Evolutionary conservation across 2,797 vertebrate species (phyloP).

Genomic region (Myioborus miniatus): DNA sequence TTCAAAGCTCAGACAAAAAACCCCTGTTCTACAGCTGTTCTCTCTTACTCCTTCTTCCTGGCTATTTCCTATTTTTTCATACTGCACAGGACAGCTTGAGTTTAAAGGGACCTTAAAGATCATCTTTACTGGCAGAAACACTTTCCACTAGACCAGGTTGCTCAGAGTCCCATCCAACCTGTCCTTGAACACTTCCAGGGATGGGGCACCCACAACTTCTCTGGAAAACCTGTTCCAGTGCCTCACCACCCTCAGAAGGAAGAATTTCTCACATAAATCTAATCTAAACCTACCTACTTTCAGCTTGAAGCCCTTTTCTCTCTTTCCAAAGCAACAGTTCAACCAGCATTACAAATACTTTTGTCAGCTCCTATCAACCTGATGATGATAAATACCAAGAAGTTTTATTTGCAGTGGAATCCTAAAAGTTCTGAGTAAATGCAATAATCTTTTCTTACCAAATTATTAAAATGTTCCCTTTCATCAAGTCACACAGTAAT

Average conservation of each 20-base stretch:
- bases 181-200: not conserved
- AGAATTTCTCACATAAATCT: not conserved
- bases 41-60: not conserved
- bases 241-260: not conserved
- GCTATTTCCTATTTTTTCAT: not conserved
- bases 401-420: not conserved
- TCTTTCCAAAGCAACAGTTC: not conserved
- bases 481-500: not conserved
- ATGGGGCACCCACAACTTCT: accelerated
- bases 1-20: not conserved
- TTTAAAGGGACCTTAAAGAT: not conserved
- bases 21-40: not conserved
- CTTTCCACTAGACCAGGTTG: accelerated
- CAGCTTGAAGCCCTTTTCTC: not conserved
- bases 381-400: not conserved
- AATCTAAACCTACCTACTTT: not conserved
- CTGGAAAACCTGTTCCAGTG: accelerated
- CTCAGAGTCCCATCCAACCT: not conserved
- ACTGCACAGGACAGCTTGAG: not conserved
- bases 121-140: not conserved
- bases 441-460: not conserved
- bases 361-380: not conserved
- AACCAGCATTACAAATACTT: not conserved
- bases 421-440: not conserved
- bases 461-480: not conserved